phyloP scores from a whole-genome alignment of 2,888 invertebrate genomes.

The Sepiola atlantica region DNA sequence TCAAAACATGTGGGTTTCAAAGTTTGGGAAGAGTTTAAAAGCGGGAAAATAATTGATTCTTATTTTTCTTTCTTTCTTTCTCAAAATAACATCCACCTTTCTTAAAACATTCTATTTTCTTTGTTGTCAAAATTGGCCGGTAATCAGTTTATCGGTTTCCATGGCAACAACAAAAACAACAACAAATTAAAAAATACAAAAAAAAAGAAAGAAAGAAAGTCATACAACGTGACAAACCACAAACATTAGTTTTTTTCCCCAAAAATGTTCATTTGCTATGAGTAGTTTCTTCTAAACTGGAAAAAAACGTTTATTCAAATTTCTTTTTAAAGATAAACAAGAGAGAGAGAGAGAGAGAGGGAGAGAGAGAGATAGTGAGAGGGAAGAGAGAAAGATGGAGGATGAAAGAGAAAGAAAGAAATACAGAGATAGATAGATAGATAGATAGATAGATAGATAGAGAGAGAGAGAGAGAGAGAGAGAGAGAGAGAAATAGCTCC shows the following conservation, averaged over 20 bases:
- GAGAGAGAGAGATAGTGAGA: neutral
- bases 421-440: neutral
- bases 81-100: neutral
- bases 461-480: neutral
- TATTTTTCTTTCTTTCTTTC: neutral
- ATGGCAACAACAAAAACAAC: neutral
- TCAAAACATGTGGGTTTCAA: neutral
- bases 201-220: neutral
- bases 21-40: neutral
- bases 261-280: conserved; percentile 5
- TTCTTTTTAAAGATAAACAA: neutral
- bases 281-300: neutral
- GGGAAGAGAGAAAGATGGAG: neutral
- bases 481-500: neutral
- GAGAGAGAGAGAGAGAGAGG: neutral
- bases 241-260: neutral
- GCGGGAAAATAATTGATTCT: neutral
- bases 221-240: neutral
- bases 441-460: neutral
- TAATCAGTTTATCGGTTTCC: neutral
- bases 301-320: neutral
- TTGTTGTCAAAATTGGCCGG: neutral
- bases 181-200: neutral
- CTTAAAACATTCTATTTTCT: neutral
- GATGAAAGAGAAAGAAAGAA: neutral